Conservation (phyloP, 1,140 invertebrate species). For the Drosophila takahashii region DNA sequence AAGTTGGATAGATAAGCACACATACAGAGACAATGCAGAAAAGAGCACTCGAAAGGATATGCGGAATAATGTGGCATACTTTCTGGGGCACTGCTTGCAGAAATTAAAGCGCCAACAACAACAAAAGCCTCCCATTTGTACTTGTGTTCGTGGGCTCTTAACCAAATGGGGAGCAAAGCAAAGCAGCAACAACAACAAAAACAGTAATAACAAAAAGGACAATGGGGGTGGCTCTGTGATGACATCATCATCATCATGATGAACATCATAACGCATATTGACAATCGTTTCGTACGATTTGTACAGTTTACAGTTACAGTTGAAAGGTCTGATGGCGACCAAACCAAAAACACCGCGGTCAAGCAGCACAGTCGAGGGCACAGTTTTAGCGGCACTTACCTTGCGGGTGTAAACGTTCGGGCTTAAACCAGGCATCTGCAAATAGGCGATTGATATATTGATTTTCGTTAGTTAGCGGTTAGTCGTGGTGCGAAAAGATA, state of each 20-base stretch:
- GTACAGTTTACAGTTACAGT: constrained; percentile 30
- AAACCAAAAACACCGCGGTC: constrained; percentile 6
- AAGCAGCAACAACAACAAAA: constrained; percentile 6
- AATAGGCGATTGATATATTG: constrained; percentile 86
- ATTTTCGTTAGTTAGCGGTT: constrained; percentile 82
- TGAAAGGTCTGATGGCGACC: background rate
- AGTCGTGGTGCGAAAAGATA: constrained; percentile 53
- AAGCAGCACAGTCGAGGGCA: constrained; percentile 19
- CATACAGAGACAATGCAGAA: constrained; percentile 28
- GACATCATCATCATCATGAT: constrained; percentile 62
- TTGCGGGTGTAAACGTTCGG: constrained; percentile 93
- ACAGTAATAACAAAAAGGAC: constrained; percentile 5
- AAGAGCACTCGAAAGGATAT: constrained; percentile 43
- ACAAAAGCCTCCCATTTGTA: constrained; percentile 31
- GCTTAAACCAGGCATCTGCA: constrained; percentile 96
- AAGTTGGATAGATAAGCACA: background rate
- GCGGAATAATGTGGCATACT: constrained; percentile 56
- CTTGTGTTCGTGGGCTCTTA: constrained; percentile 39
- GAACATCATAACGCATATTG: constrained; percentile 58
- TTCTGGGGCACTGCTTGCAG: constrained; percentile 39
- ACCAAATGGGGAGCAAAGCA: constrained; percentile 31
- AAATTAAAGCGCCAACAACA: background rate
- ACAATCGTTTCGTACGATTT: constrained; percentile 25
- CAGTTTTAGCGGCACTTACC: constrained; percentile 87
- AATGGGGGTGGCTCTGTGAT: constrained; percentile 49